Conservation (phyloP, 1,140 invertebrate species). For the Colletes gigas region DNA sequence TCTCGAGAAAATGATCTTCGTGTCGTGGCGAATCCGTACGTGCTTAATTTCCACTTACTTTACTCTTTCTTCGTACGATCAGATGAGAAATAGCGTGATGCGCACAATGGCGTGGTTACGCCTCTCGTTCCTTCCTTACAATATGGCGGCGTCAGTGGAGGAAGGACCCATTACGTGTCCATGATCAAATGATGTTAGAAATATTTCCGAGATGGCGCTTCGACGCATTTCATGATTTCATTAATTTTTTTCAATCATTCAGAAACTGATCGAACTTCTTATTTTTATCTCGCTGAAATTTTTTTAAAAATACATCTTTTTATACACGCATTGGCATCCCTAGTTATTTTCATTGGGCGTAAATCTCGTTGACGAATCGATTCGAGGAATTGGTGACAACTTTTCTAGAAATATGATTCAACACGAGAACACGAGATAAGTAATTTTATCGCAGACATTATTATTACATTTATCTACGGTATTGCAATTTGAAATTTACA, state of each 20-base stretch:
- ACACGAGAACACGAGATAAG: not conserved
- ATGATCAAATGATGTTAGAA: not conserved
- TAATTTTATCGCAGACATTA: no score
- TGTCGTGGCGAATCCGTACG: no score
- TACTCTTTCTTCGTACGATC: not conserved
- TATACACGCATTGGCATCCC: not conserved
- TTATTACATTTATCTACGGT: not conserved
- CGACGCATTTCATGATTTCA: not conserved
- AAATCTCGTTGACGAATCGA: not conserved
- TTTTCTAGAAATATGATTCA: not conserved
- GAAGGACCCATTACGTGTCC: constrained; percentile 51
- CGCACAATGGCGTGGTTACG: constrained; percentile 58
- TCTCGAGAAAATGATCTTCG: not conserved
- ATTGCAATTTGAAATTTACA: not conserved
- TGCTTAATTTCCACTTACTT: constrained; percentile 7
- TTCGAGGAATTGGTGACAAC: not conserved
- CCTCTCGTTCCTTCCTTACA: constrained; percentile 40
- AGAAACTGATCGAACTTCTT: not conserved
- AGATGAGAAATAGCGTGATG: constrained; percentile 8
- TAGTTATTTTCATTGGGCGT: not conserved
- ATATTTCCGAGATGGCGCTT: constrained; percentile 39
- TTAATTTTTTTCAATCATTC: not conserved
- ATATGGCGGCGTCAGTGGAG: constrained; percentile 56
- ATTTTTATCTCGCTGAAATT: not conserved
- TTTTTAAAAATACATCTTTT: not conserved